These are phyloP conservation scores for Archilochus colubris DNA, from an alignment of 2,113 vertebrate genomes.

Conservation along the genomic window DNA sequence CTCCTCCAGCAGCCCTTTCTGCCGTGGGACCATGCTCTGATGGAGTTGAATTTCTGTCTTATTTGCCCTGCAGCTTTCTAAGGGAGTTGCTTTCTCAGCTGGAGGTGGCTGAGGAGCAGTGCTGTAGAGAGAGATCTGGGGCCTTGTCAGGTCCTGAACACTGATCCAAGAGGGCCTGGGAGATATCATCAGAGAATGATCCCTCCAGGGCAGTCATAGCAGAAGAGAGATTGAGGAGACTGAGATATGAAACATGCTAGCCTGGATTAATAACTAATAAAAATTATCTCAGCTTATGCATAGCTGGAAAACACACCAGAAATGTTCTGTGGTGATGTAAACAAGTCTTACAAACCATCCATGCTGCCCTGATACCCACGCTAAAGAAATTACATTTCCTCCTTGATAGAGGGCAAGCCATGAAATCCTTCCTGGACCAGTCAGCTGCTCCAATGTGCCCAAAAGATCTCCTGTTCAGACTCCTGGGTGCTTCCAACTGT, in stretches of 20 bases:
- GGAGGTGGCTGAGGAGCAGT: background rate
- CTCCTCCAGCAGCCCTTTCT: background rate
- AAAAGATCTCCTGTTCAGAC: background rate
- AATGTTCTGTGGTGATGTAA: background rate
- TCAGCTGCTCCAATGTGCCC: accelerated
- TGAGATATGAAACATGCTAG: background rate
- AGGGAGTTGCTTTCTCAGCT: background rate
- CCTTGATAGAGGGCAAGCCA: background rate
- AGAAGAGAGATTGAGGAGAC: background rate
- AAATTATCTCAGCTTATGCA: background rate
- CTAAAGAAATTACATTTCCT: background rate
- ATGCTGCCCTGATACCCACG: background rate
- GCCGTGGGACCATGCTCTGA: background rate
- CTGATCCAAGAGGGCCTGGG: background rate
- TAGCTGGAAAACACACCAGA: background rate
- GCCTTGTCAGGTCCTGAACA: background rate
- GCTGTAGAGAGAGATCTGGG: background rate
- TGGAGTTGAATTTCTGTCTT: background rate
- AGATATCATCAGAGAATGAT: background rate
- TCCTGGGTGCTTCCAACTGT: background rate
- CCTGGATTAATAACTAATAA: background rate
- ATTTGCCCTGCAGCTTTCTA: background rate
- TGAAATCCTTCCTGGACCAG: background rate
- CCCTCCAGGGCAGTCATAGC: background rate
- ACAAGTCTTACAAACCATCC: background rate